A percentile compares a stretch with the other conserved stretches of the same genome.
Conservation (phyloP, 2,888 invertebrate species). For the Ennomos erosarius region DNA sequence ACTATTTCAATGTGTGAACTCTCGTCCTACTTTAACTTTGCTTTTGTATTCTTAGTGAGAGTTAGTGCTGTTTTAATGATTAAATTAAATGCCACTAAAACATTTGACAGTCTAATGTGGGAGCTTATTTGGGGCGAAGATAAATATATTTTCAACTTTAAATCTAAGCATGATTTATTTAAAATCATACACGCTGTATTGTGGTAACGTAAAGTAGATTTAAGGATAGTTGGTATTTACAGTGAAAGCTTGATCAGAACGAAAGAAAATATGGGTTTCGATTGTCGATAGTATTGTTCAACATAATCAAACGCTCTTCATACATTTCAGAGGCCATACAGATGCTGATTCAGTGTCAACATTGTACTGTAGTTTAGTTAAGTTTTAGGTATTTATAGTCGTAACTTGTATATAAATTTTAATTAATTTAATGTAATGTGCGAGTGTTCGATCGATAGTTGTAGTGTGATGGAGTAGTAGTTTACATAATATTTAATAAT, state of each 20-base stretch:
- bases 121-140: neutral
- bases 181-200: slow-evolving; percentile 21
- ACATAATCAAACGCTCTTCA: slow-evolving; percentile 46
- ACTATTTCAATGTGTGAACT: too few species aligned
- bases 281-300: slow-evolving; percentile 45
- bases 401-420: slow-evolving; percentile 83
- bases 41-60: too few species aligned
- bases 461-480: slow-evolving; percentile 80
- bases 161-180: slow-evolving; percentile 7
- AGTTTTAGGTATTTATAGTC: slow-evolving; percentile 73
- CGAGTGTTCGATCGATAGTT: slow-evolving; percentile 83
- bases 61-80: too few species aligned
- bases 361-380: slow-evolving; percentile 59
- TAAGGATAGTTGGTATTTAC: slow-evolving; percentile 19
- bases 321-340: slow-evolving; percentile 69
- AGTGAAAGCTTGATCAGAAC: slow-evolving; percentile 17
- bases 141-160: slow-evolving; percentile 1
- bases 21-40: too few species aligned
- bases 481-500: slow-evolving; percentile 58
- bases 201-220: slow-evolving; percentile 24
- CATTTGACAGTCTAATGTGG: neutral
- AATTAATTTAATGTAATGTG: slow-evolving; percentile 81
- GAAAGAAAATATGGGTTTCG: slow-evolving; percentile 8
- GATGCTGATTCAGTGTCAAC: slow-evolving; percentile 62
- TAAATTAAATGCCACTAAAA: slow-evolving; percentile 3